Evolutionary conservation across 2,888 invertebrate genomes (phyloP), one percentile per base, ranked within the genome.

Genomic region (Stegophylla sp.): DNA sequence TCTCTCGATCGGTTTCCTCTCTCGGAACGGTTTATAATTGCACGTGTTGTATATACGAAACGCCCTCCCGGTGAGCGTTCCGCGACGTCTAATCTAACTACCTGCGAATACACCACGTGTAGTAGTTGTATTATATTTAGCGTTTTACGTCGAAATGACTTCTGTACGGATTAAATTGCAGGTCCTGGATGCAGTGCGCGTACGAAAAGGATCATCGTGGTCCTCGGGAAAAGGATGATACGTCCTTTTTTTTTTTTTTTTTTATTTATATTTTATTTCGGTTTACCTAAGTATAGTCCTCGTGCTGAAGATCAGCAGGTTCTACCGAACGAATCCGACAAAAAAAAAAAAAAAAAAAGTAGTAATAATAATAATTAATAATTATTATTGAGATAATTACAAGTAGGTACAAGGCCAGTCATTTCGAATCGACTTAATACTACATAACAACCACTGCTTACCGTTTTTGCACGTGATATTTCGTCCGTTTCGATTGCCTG

Each of bases 131-230:
- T n/a, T n/a, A n/a, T n/a, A n/a, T n/a, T n/a, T n/a, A n/a, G n/a
- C n/a, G n/a, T n/a, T 34, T 34, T 34, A 15, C n/a, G 26, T 10
- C 23, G 9, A 53, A 76, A 53, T 64, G 74, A 76, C 75, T 76
- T 76, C 75, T 66, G 75, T 76, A 76, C 64, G 53, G n/a, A 66
- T 76, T 76, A 76, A 76, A 76, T 76, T 53, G 51, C 64, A 23
- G 63, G 51, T 74, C 34, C n/a, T 34, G 13, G 26, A 26, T 10
- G 12, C n/a, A 69, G n/a, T 15, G n/a, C n/a, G 1, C 5, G n/a
- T 53, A 56, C 28, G 28, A 43, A 56, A 64, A 51, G 23, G 5
- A 64, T 66, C 48, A 64, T 66, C 48, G 34, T 5, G 20, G 34
- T 7, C 7, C 53, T 41, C 64, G 10, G 12, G 41, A 73, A 76